Evolutionary conservation across 1,140 invertebrate genomes (phyloP).

Genomic region (Aplysia californica): DNA sequence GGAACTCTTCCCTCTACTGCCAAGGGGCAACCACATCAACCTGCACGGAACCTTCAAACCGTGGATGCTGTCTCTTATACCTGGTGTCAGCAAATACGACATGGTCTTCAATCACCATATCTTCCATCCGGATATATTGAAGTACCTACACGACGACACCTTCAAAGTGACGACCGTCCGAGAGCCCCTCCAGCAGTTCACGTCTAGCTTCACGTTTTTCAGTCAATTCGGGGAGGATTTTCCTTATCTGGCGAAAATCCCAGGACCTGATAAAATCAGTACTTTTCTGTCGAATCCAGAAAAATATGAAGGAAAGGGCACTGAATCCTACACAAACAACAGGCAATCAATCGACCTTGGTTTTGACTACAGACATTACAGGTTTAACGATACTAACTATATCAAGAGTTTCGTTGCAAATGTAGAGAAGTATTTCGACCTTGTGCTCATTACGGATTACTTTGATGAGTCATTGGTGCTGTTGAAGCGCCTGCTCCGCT

Average conservation of each 20-base stretch:
- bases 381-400: not conserved
- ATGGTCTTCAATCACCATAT: constrained; percentile 30
- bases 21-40: constrained; percentile 9
- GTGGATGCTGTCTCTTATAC: not conserved
- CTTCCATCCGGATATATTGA: constrained; percentile 1
- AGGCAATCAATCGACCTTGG: constrained; percentile 20
- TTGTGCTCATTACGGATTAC: constrained; percentile 39
- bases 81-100: not conserved
- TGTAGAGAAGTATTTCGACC: constrained; percentile 31
- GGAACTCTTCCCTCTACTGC: constrained; percentile 5
- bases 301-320: constrained; percentile 5
- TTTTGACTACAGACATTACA: not conserved
- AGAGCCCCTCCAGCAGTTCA: constrained; percentile 18
- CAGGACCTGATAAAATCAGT: not conserved
- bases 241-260: not conserved
- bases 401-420: constrained; percentile 15
- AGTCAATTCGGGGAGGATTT: not conserved
- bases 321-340: constrained; percentile 17
- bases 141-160: constrained; percentile 16
- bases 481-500: constrained; percentile 33
- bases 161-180: constrained; percentile 10
- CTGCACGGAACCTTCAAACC: not conserved
- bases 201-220: constrained; percentile 9
- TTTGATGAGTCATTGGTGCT: constrained; percentile 44
- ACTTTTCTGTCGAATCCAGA: not conserved